These are phyloP conservation scores for Ispidina picta DNA, from an alignment of 2,797 vertebrate species.

Conservation along the genomic window DNA sequence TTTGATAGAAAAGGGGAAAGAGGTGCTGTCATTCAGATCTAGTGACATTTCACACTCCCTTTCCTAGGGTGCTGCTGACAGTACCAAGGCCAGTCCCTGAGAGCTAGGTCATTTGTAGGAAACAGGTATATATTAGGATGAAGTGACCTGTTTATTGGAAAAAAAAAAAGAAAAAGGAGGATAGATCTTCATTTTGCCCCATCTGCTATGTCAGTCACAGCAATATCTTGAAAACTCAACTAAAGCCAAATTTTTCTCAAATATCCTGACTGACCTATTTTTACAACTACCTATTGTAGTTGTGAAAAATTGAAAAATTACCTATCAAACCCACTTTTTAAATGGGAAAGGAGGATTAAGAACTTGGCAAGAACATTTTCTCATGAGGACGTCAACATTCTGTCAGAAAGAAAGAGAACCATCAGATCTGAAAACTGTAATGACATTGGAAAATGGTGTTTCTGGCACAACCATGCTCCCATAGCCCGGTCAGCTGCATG, in stretches of 20 bases:
- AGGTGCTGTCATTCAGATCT: background rate
- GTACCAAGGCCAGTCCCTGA: background rate
- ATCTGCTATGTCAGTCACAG: background rate
- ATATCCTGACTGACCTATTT: background rate
- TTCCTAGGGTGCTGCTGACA: background rate
- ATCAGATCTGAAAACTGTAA: background rate
- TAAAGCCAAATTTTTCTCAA: background rate
- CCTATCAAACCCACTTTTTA: background rate
- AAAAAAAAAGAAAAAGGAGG: background rate
- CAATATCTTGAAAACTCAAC: background rate
- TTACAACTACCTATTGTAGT: background rate
- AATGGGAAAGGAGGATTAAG: background rate
- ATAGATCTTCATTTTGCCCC: background rate
- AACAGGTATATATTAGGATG: background rate
- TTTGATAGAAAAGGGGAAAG: background rate
- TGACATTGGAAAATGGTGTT: background rate
- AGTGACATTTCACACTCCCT: background rate
- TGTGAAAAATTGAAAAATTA: background rate
- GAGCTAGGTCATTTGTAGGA: background rate
- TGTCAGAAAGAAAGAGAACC: background rate
- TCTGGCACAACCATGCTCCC: background rate
- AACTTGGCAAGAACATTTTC: background rate
- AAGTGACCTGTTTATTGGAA: background rate
- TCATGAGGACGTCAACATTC: background rate
- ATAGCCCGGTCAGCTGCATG: background rate